Conservation (phyloP, 2,797 vertebrate genomes). For the Leptatherina wallacei region DNA sequence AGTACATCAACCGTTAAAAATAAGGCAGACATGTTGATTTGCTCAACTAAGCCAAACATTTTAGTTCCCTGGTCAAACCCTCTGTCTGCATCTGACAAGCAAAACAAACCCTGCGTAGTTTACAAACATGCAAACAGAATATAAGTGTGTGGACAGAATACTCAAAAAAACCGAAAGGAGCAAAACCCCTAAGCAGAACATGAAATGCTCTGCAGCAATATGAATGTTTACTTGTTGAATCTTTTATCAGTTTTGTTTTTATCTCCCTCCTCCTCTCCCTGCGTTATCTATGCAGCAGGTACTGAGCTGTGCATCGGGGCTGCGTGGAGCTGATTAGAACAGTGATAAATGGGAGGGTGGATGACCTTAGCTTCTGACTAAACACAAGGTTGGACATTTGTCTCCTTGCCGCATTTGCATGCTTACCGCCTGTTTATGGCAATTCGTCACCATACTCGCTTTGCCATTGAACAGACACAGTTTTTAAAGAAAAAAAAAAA, state of each 20-base stretch:
- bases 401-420: constrained; percentile 81
- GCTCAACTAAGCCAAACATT: constrained; percentile 12
- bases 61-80: constrained; percentile 40
- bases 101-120: constrained; percentile 35
- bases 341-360: constrained; percentile 82
- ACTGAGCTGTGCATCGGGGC: constrained; percentile 66
- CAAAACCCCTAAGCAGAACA: constrained; percentile 12
- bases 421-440: constrained; percentile 76
- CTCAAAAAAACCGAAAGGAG: constrained; percentile 13
- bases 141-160: background rate
- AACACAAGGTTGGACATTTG: constrained; percentile 85
- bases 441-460: constrained; percentile 76
- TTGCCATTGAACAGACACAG: constrained; percentile 58
- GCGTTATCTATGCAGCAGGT: constrained; percentile 78
- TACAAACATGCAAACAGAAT: constrained; percentile 23
- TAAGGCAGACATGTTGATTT: constrained; percentile 36
- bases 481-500: background rate
- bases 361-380: constrained; percentile 83
- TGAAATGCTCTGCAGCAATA: constrained; percentile 38
- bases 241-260: constrained; percentile 74
- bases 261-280: constrained; percentile 33
- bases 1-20: constrained; percentile 34
- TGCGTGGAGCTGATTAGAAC: constrained; percentile 83
- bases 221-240: constrained; percentile 80
- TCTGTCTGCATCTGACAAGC: constrained; percentile 36